Evolutionary conservation across 2,113 vertebrate species (phyloP).

Genomic region (Ursus arctos): DNA sequence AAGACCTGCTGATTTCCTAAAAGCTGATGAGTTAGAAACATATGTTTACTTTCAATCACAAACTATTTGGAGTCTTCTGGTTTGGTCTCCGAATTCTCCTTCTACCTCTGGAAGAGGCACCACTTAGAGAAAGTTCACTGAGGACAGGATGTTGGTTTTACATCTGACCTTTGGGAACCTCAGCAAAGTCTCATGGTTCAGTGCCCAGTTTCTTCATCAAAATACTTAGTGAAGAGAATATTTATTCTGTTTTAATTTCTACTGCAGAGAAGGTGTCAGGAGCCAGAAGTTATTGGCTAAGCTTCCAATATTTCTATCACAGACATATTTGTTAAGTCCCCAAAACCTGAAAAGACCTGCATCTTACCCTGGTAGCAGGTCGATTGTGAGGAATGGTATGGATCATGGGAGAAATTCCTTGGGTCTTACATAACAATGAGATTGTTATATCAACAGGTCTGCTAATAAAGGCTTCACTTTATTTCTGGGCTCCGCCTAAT

Average conservation of each 20-base stretch:
- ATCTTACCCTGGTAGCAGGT: conserved; percentile 57
- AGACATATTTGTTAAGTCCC: neutral
- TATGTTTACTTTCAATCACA: conserved; percentile 11
- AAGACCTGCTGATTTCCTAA: conserved; percentile 18
- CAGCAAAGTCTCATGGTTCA: conserved; percentile 30
- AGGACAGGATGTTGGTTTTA: conserved; percentile 30
- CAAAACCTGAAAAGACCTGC: conserved; percentile 51
- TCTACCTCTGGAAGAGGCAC: neutral
- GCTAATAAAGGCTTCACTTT: conserved; percentile 71
- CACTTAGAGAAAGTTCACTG: conserved; percentile 31
- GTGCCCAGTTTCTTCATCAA: conserved; percentile 59
- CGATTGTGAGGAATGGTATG: conserved; percentile 57
- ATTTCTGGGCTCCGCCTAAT: conserved; percentile 77
- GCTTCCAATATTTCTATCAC: conserved; percentile 17
- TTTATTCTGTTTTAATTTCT: conserved; percentile 65
- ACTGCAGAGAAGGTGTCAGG: neutral
- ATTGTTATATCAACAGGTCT: conserved; percentile 54
- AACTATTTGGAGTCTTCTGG: neutral
- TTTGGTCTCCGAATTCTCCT: conserved; percentile 1
- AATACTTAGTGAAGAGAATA: conserved; percentile 62
- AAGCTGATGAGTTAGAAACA: neutral
- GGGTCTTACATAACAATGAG: conserved; percentile 71
- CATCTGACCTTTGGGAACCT: conserved; percentile 53
- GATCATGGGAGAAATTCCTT: conserved; percentile 72
- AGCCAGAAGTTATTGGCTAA: neutral